Evolutionary conservation across 2,797 vertebrate species (phyloP), one percentile per base, ranked within the genome.

Genomic region (Tinamus major): DNA sequence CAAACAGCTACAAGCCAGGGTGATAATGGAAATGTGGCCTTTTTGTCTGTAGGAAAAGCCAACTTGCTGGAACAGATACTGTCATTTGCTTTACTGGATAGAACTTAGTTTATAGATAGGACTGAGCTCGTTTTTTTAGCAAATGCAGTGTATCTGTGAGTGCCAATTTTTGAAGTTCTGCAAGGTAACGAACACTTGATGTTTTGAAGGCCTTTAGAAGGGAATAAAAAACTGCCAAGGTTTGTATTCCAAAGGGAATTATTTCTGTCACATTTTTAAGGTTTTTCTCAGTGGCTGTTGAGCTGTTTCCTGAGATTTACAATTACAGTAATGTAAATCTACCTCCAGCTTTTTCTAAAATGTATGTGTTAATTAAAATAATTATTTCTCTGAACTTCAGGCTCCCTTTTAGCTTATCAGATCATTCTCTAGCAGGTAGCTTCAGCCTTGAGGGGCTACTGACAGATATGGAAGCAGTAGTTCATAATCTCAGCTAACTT

Each of bases 371-470:
- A 90, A 79, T 72, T 77, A 83, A 92, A 86, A n/a, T 6, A 59
- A 37, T 74, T 93, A 20, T 90, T 93, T 49, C 63, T 35, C 46
- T 92, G 56, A 86, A 84, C 37, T 48, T 79, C 61, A 87, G 23
- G 79, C 42, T 86, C 67, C 33, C 33, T 8, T 92, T 85, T 49
- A 27, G 29, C 89, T 90, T 83, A 93, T 84, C 63, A 79, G 74
- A 19, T 86, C 77, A 67, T 44, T 16, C 13, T 75, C 44, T 79
- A 61, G 33, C 59, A 88, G 79, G 67, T 13, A 68, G 20, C 31
- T 91, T 87, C 49, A 87, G 63, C 74, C 65, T 88, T 86, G 42
- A 76, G 42, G 23, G 14, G 27, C 7, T 69, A 46, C 27, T 91
- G 41, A 81, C 24, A 74, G 48, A 87, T 16, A 59, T 20, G 23